Conservation (phyloP, 2,888 invertebrate species). For the Opisthograptis luteolata region DNA sequence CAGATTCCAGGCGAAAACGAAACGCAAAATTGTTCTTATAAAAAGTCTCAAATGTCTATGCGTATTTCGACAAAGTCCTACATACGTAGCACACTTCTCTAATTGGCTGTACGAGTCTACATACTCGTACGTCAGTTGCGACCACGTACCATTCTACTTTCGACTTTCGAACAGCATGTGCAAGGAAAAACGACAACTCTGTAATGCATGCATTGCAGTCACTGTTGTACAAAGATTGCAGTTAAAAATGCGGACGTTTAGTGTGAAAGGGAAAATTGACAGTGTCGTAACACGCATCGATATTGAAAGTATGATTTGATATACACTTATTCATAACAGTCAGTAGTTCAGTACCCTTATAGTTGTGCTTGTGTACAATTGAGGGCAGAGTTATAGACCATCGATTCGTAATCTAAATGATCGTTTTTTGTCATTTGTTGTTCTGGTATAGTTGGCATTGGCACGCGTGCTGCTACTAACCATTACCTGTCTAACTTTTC, state of each 20-base stretch:
- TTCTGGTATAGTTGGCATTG: too few relatives aligned
- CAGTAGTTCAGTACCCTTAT: too few relatives aligned
- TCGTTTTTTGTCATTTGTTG: too few relatives aligned
- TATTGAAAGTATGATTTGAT: slow-evolving; percentile 25
- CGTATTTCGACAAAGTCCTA: slow-evolving; percentile 9
- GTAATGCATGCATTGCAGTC: background rate
- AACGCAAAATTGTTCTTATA: too few relatives aligned
- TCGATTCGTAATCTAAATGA: too few relatives aligned
- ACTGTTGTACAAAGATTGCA: too few relatives aligned
- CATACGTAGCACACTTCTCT: background rate
- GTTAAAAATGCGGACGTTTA: slow-evolving; percentile 40
- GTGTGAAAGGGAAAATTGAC: slow-evolving; percentile 54
- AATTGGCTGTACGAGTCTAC: slow-evolving; percentile 23
- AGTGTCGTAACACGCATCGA: slow-evolving; percentile 41
- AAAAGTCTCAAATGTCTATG: background rate
- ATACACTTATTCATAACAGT: too few relatives aligned
- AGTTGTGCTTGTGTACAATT: too few relatives aligned
- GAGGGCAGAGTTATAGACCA: too few relatives aligned
- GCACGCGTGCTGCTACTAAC: too few relatives aligned
- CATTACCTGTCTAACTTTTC: too few relatives aligned
- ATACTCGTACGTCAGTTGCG: slow-evolving; percentile 26
- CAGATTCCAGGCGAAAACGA: too few relatives aligned
- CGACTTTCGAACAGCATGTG: slow-evolving; percentile 47
- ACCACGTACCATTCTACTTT: slow-evolving; percentile 44
- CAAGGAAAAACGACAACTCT: slow-evolving; percentile 32